These are phyloP conservation scores for Synergus umbraculus DNA, from an alignment of 2,888 invertebrate genomes.

Conservation along the genomic window DNA sequence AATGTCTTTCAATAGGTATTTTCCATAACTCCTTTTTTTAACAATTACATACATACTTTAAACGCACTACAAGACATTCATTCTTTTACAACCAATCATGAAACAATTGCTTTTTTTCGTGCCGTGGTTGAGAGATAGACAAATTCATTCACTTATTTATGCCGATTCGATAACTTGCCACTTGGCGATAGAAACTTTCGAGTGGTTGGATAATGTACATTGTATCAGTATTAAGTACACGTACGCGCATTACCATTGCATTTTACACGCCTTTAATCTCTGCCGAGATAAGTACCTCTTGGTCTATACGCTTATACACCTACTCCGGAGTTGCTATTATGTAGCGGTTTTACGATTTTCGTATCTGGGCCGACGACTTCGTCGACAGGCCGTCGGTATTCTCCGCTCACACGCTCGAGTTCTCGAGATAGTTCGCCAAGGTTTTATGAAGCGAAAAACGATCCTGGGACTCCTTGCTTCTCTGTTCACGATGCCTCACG, in stretches of 20 bases:
- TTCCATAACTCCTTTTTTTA: background rate
- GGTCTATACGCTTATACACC: conserved; percentile 54
- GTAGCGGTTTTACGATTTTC: conserved; percentile 74
- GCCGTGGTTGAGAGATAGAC: too few relatives aligned
- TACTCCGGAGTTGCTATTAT: conserved; percentile 64
- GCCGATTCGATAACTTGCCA: background rate
- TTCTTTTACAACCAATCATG: too few relatives aligned
- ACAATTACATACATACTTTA: background rate
- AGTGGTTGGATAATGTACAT: background rate
- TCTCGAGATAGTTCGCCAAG: conserved; percentile 52
- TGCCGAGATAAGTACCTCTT: conserved; percentile 64
- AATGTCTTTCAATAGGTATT: background rate
- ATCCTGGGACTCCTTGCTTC: conserved; percentile 28
- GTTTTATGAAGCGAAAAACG: conserved; percentile 56
- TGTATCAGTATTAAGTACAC: conserved; percentile 17
- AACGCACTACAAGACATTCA: background rate
- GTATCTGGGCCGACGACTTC: conserved; percentile 67
- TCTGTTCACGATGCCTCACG: conserved; percentile 20
- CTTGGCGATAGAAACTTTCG: background rate
- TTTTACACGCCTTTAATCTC: conserved; percentile 73
- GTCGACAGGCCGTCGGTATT: conserved; percentile 52
- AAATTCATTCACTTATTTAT: background rate
- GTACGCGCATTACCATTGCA: conserved; percentile 58
- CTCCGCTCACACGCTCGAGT: conserved; percentile 42
- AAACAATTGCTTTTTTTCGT: too few relatives aligned